phyloP scores from a whole-genome alignment of 2,888 invertebrate genomes.

The Melipona bicolor region DNA sequence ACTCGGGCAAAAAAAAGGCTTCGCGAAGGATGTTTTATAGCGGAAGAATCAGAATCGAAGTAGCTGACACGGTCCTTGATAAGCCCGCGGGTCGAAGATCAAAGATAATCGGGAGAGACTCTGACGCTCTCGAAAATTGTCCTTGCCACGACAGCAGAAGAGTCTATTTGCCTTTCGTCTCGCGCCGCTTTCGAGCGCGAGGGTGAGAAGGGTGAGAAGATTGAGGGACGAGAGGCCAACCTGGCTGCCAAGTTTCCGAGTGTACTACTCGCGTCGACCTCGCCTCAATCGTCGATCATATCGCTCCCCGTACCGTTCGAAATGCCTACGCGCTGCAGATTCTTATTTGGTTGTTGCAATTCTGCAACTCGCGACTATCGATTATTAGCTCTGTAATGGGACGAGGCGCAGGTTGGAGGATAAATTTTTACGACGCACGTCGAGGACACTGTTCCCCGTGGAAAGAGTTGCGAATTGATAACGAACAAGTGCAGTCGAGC shows the following conservation, averaged over 20 bases:
- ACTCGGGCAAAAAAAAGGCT: not conserved
- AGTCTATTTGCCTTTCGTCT: constrained; percentile 65
- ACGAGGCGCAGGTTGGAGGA: not conserved
- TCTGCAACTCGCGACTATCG: not conserved
- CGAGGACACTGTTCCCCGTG: too few relatives aligned
- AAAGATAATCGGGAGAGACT: constrained; percentile 75
- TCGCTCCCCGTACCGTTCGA: constrained; percentile 44
- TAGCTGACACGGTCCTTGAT: constrained; percentile 68
- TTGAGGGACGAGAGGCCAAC: constrained; percentile 38
- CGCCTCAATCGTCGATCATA: constrained; percentile 54
- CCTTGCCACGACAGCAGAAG: constrained; percentile 60
- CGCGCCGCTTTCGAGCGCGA: constrained; percentile 5
- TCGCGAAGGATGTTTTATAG: not conserved
- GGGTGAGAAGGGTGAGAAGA: not conserved
- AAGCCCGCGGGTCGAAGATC: constrained; percentile 67
- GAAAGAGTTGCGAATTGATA: too few relatives aligned
- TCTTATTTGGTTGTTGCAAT: constrained; percentile 32
- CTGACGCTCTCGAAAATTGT: constrained; percentile 62
- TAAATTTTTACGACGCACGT: too few relatives aligned
- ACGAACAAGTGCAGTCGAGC: too few relatives aligned
- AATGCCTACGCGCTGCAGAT: constrained; percentile 49
- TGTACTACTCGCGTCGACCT: constrained; percentile 51
- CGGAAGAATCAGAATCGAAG: constrained; percentile 43
- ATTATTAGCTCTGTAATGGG: not conserved
- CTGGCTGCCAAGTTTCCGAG: constrained; percentile 63